Evolutionary conservation across 2,888 invertebrate genomes (phyloP).

Genomic region (Spilarctia lutea): DNA sequence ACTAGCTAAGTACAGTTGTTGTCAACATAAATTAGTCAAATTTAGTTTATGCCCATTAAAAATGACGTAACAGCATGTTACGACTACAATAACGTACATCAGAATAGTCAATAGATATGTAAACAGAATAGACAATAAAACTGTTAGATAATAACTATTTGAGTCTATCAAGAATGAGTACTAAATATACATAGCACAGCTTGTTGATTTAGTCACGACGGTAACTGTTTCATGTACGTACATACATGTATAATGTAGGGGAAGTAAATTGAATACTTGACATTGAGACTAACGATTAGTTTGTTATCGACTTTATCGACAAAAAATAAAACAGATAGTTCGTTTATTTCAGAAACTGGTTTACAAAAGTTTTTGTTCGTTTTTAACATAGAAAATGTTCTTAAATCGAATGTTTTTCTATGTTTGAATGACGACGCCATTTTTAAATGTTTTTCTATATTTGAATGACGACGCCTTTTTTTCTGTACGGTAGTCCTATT

Average conservation of each 20-base stretch:
- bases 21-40: slow-evolving; percentile 3
- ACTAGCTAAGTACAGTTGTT: slow-evolving; percentile 9
- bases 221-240: background rate
- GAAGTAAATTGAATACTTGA: slow-evolving; percentile 8
- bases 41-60: background rate
- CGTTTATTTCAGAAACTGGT: background rate
- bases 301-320: background rate
- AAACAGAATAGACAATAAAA: background rate
- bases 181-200: background rate
- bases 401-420: background rate
- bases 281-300: slow-evolving; percentile 2
- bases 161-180: background rate
- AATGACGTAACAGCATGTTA: background rate
- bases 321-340: background rate
- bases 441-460: background rate
- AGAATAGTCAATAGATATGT: background rate
- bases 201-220: background rate
- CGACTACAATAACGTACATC: background rate
- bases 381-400: background rate
- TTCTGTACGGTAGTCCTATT: background rate
- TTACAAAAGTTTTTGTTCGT: background rate
- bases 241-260: background rate
- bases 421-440: background rate
- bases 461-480: background rate
- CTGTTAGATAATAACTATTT: background rate